Percentiles rank a stretch among this genome's conserved stretches.
Evolutionary conservation across 2,113 vertebrate genomes (phyloP).

Genomic region (Siniperca knerii): DNA sequence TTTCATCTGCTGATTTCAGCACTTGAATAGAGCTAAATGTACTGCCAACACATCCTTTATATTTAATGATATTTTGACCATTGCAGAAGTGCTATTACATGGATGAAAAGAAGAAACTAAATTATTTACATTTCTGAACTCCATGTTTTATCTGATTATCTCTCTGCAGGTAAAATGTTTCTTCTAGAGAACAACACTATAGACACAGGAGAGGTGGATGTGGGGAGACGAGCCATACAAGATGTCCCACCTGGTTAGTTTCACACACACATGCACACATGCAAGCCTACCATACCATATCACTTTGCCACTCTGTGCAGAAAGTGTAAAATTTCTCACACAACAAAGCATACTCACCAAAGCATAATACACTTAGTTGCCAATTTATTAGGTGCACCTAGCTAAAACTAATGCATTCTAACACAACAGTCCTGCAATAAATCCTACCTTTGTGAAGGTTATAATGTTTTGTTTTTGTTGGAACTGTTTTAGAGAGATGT

Average conservation of each 20-base stretch:
- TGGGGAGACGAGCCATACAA: constrained; percentile 92
- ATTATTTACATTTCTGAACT: neutral
- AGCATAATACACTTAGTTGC: neutral
- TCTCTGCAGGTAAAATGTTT: constrained; percentile 91
- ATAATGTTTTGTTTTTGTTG: too few species aligned
- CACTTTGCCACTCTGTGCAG: neutral
- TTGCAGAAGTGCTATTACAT: neutral
- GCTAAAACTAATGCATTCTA: neutral
- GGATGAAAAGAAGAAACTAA: neutral
- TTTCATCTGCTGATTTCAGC: neutral
- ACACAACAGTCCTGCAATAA: neutral
- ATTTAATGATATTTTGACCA: too few species aligned
- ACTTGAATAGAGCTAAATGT: neutral
- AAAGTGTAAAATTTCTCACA: neutral
- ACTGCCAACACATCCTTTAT: neutral
- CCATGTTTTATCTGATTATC: neutral
- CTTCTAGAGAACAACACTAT: constrained; percentile 97
- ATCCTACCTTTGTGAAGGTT: neutral
- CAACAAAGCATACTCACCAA: neutral
- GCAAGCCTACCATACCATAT: neutral
- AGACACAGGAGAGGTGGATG: constrained; percentile 96
- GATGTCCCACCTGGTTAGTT: constrained; percentile 91
- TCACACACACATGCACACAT: neutral
- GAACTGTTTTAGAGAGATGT: neutral
- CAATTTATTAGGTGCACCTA: neutral